Conservation (phyloP, 2,797 vertebrate species). For the Tolypeutes matacus region DNA sequence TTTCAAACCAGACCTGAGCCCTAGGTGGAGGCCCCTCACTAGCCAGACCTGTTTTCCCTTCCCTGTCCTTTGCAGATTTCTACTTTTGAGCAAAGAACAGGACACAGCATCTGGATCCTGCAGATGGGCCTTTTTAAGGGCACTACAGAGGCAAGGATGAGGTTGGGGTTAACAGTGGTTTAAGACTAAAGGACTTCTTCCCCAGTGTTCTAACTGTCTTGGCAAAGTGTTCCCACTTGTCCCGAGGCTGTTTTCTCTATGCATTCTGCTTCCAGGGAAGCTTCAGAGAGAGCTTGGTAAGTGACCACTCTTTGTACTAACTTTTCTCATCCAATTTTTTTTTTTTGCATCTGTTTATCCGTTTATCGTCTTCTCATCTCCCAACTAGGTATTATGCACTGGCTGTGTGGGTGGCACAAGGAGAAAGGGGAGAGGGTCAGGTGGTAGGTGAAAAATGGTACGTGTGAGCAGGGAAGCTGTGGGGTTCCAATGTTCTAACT, state of each 20-base stretch:
- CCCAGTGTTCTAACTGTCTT: not conserved
- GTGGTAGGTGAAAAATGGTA: not conserved
- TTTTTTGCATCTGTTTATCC: not conserved
- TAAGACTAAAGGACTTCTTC: not conserved
- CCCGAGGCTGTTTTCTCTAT: not conserved
- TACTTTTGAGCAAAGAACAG: not conserved
- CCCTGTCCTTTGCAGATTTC: not conserved
- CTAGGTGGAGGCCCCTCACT: not conserved
- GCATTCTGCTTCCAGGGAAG: slow-evolving; percentile 70
- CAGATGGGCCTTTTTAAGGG: not conserved
- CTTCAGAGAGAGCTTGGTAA: slow-evolving; percentile 81
- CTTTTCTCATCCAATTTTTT: not conserved
- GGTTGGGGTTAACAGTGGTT: not conserved
- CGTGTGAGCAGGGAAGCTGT: not conserved
- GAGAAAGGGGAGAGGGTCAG: not conserved
- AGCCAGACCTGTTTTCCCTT: not conserved
- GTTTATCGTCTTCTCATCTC: not conserved
- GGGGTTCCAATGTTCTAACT: slow-evolving; percentile 37
- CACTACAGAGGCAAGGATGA: not conserved
- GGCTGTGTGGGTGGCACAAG: not conserved
- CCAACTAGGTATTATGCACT: not conserved
- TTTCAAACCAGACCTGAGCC: not conserved
- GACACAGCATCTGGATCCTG: not conserved
- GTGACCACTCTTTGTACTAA: not conserved
- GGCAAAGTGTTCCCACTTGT: not conserved